Percentiles rank a stretch among this genome's conserved stretches.
Conservation (phyloP, 2,888 invertebrate genomes). For the Epinotia ramella region DNA sequence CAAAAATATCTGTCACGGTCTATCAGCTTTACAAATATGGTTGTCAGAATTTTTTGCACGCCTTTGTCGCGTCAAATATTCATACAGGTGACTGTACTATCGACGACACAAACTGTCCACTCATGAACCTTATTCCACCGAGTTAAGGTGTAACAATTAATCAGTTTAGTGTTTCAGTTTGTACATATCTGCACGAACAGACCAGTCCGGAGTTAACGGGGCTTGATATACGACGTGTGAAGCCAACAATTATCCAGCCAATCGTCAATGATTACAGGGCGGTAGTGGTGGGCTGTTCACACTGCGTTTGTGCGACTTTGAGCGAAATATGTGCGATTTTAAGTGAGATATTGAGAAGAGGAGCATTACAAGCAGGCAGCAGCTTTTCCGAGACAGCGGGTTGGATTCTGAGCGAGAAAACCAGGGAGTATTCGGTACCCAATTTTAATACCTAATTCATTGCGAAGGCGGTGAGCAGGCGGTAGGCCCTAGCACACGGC, state of each 20-base stretch:
- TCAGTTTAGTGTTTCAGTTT: background rate
- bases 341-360: background rate
- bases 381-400: background rate
- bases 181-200: slow-evolving; percentile 34
- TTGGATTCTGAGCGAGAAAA: too few species aligned
- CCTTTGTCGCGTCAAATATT: background rate
- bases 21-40: too few species aligned
- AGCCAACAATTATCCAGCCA: slow-evolving; percentile 30
- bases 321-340: background rate
- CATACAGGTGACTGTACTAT: background rate
- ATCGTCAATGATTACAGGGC: slow-evolving; percentile 45
- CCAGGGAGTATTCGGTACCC: too few species aligned
- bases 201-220: slow-evolving; percentile 34
- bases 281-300: slow-evolving; percentile 38
- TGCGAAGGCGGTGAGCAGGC: too few species aligned
- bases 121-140: background rate
- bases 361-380: background rate
- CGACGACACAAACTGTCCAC: background rate
- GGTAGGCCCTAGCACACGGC: too few species aligned
- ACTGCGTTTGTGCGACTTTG: slow-evolving; percentile 29
- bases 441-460: too few species aligned
- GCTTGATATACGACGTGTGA: slow-evolving; percentile 31
- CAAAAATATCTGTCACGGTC: too few species aligned
- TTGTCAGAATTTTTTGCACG: too few species aligned
- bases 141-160: background rate